These are phyloP conservation scores for Albula glossodonta DNA, from an alignment of 2,113 vertebrate species.

Conservation along the genomic window DNA sequence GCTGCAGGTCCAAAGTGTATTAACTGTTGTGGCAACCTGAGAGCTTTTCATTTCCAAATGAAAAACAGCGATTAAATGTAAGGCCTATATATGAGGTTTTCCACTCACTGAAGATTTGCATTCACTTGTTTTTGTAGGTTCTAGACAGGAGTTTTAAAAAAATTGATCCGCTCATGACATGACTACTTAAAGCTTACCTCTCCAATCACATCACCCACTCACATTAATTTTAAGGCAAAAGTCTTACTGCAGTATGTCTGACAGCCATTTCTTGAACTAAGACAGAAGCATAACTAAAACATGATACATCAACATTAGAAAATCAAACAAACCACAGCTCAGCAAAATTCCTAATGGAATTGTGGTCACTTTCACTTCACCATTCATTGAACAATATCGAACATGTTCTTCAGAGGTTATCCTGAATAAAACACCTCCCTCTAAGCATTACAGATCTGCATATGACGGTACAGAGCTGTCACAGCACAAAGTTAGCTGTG, in stretches of 20 bases:
- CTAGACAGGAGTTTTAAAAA: no score
- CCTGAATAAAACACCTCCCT: not conserved
- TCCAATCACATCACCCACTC: no score
- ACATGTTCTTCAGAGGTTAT: not conserved
- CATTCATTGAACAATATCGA: not conserved
- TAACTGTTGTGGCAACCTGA: no score
- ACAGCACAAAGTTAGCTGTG: not conserved
- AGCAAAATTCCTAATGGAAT: not conserved
- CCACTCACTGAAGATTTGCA: not conserved
- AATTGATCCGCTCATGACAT: no score
- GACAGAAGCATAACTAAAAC: not conserved
- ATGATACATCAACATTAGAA: not conserved
- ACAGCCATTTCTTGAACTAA: not conserved
- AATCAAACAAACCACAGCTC: not conserved
- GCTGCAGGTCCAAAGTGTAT: not conserved
- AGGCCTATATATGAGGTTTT: not conserved
- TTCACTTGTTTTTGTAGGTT: no score
- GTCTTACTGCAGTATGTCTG: no score
- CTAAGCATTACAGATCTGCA: not conserved
- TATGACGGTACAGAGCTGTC: not conserved
- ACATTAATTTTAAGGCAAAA: no score
- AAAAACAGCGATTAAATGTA: not conserved
- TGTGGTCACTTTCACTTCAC: not conserved
- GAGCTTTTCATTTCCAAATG: not conserved
- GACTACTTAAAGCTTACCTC: no score